A percentile compares a stretch with the other conserved stretches of the same genome.
These are phyloP conservation scores for Orgyia antiqua DNA, from an alignment of 2,888 invertebrate genomes.

Conservation along the genomic window DNA sequence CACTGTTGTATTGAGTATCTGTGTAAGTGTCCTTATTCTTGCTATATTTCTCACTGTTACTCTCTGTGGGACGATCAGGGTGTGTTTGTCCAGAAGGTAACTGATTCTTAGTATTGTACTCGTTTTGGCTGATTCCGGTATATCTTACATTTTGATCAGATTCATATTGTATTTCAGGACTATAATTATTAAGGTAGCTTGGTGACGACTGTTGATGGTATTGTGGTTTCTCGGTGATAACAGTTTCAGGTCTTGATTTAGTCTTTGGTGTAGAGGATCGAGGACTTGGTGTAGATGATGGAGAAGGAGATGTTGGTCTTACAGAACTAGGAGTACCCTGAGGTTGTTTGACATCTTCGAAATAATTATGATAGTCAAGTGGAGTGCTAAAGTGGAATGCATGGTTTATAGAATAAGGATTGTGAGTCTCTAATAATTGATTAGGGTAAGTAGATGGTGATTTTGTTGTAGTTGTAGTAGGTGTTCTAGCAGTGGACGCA, in stretches of 20 bases:
- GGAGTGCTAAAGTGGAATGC: conserved; percentile 71
- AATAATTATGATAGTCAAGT: conserved; percentile 61
- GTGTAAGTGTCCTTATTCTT: background rate
- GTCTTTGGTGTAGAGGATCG: conserved; percentile 25
- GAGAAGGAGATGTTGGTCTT: conserved; percentile 28
- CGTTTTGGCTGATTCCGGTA: conserved; percentile 43
- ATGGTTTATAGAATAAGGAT: conserved; percentile 71
- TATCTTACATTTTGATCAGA: conserved; percentile 46
- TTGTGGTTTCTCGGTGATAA: conserved; percentile 43
- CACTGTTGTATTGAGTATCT: background rate
- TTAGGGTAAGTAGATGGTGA: conserved; percentile 56
- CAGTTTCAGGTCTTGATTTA: conserved; percentile 34
- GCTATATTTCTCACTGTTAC: conserved; percentile 3
- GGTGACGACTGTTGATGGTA: conserved; percentile 46
- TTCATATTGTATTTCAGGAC: conserved; percentile 63
- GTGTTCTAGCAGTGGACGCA: conserved; percentile 43
- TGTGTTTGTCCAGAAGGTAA: conserved; percentile 22
- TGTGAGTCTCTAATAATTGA: conserved; percentile 65
- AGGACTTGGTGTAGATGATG: conserved; percentile 22
- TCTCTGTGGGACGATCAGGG: conserved; percentile 17
- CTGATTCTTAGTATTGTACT: conserved; percentile 43
- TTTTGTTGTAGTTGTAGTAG: conserved; percentile 46
- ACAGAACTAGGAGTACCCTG: conserved; percentile 36
- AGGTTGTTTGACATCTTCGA: conserved; percentile 58
- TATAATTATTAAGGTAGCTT: conserved; percentile 53